phyloP scores from a whole-genome alignment of 2,113 vertebrate genomes.

The Dunckerocampus dactyliophorus region DNA sequence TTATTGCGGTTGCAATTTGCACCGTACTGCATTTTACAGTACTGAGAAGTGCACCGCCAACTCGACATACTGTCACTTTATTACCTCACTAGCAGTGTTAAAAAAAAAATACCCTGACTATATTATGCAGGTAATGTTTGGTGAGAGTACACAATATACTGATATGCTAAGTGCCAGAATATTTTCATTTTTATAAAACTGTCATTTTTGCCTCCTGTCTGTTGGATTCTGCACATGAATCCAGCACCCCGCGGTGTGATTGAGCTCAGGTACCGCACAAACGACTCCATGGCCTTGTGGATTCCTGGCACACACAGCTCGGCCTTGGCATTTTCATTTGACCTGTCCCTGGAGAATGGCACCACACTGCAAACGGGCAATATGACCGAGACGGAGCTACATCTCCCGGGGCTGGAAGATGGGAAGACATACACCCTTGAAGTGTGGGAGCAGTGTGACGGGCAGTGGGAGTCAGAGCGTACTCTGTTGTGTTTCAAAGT shows the following conservation, averaged over 20 bases:
- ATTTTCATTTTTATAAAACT: not conserved
- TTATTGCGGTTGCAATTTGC: no score
- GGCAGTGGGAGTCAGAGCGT: conserved; percentile 14
- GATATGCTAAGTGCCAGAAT: not conserved
- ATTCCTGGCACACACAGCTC: not conserved
- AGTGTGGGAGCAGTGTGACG: conserved; percentile 59
- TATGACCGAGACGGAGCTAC: conserved; percentile 16
- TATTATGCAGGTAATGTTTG: not conserved
- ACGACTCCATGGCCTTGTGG: conserved; percentile 53
- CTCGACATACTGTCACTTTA: no score
- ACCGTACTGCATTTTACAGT: no score
- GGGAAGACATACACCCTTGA: conserved; percentile 50
- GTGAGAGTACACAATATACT: not conserved
- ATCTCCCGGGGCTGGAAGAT: conserved; percentile 22
- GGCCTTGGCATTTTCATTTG: conserved; percentile 34
- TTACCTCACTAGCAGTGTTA: no score
- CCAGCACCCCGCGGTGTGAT: conserved; percentile 53
- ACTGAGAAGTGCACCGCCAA: no score
- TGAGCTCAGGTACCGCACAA: conserved; percentile 43
- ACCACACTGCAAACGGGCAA: conserved; percentile 21
- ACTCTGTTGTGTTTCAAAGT: conserved; percentile 31
- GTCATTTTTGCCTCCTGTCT: not conserved
- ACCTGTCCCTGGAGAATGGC: conserved; percentile 44
- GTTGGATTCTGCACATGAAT: not conserved
- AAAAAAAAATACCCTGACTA: no score